Base-by-base conservation (phyloP, 2,113 vertebrate genomes). In the Amia ocellicauda region DNA sequence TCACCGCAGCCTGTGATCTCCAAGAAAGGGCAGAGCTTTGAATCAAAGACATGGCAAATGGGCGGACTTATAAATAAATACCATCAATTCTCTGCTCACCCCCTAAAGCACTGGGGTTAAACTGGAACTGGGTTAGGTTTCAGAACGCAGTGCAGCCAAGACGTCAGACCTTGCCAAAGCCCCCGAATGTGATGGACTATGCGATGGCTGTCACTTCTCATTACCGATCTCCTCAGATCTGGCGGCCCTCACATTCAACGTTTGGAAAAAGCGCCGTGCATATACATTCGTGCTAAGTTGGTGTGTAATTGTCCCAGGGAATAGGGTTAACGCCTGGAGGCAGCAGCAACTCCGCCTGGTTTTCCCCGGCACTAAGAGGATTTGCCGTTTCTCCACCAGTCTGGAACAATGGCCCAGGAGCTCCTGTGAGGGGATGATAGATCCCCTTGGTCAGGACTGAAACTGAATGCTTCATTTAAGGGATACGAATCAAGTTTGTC, bases 291-390 rank as follows among this genome's bases (percentile, higher is more conserved):
- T 13, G 47, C 19, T 59, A 58, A 66, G 40, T 58, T 17, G 31
- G 55, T 50, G 55, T 66, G 63, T 58, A 58, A 66, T 66, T 40
- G 55, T 40, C 50, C 63, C 29, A 20, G 23, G 63, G 27, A n/a
- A 23, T 22, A 51, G 55, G 63, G 63, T 29, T 51, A 29, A 43
- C 13, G 10, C 19, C 55, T 13, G 8, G 42, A 22, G 54, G 31
- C 31, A 7, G 31, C 31, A 7, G 31, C 31, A 36, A 36, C 31
- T 36, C 31, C 5, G 31, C 31, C 31, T 11, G 31, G 31, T 11
- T 36, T 36, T 36, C 20, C 7, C 9, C 19, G 28, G 31, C 20
- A 2, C 55, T 66, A 58, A 66, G 63, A 66, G 63, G 63, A 65
- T 65, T 58, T 58, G 8, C 31, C 31, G 31, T 36, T 11, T 36